These are phyloP conservation scores for Dasyornis broadbenti DNA, from an alignment of 2,113 vertebrate species.

Conservation along the genomic window DNA sequence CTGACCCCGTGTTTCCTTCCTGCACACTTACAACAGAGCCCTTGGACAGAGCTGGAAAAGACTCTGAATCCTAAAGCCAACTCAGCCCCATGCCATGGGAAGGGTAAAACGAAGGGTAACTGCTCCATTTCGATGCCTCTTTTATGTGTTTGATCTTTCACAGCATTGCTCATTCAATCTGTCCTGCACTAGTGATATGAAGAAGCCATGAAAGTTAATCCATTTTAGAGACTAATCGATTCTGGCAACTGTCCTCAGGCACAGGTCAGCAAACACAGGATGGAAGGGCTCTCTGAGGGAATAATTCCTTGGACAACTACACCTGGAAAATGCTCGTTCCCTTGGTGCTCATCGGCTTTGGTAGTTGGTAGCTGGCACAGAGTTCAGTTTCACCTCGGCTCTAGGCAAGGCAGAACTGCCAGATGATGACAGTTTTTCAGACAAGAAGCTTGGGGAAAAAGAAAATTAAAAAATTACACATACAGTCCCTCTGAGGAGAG, in stretches of 20 bases:
- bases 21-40: not conserved
- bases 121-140: not conserved
- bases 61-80: not conserved
- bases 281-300: not conserved
- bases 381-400: not conserved
- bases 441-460: not conserved
- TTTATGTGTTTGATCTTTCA: not conserved
- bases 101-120: not conserved
- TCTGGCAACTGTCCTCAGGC: not conserved
- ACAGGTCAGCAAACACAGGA: not conserved
- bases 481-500: not conserved
- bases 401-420: not conserved
- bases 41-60: not conserved
- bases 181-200: not conserved
- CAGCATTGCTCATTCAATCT: not conserved
- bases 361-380: not conserved
- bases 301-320: not conserved
- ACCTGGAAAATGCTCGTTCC: not conserved
- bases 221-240: not conserved
- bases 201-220: slow-evolving; percentile 14
- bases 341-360: not conserved
- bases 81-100: not conserved
- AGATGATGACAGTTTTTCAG: not conserved
- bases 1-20: not conserved
- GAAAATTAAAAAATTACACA: not conserved